These are phyloP conservation scores for Dascillus cervinus DNA, from an alignment of 2,888 invertebrate species.

Conservation along the genomic window DNA sequence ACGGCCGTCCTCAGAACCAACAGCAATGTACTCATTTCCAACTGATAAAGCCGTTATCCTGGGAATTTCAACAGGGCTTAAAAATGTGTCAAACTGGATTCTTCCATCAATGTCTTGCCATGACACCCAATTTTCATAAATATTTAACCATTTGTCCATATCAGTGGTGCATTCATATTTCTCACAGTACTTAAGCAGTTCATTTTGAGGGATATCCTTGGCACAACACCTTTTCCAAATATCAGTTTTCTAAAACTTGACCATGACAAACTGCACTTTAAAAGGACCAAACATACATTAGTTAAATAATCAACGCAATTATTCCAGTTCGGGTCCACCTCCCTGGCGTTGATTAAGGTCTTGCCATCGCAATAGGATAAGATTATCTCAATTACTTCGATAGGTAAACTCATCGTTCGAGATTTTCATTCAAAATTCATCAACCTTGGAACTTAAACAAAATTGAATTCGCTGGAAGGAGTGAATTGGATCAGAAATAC, in stretches of 20 bases:
- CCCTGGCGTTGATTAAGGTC: slow-evolving; percentile 32
- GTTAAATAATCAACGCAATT: slow-evolving; percentile 32
- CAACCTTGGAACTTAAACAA: no score
- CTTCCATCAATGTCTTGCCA: slow-evolving; percentile 31
- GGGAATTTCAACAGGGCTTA: slow-evolving; percentile 31
- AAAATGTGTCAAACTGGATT: slow-evolving; percentile 30
- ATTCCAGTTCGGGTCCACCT: slow-evolving; percentile 28
- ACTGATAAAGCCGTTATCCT: slow-evolving; percentile 35
- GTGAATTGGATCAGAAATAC: no score
- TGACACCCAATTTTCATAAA: slow-evolving; percentile 35
- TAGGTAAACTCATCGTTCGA: slow-evolving; percentile 32
- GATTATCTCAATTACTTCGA: slow-evolving; percentile 37
- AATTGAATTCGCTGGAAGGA: no score
- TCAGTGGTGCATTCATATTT: slow-evolving; percentile 26
- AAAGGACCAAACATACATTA: slow-evolving; percentile 24
- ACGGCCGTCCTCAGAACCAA: slow-evolving; percentile 37
- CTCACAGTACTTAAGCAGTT: slow-evolving; percentile 33
- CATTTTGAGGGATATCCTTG: slow-evolving; percentile 35
- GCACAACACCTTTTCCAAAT: slow-evolving; percentile 37
- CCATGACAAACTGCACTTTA: neutral
- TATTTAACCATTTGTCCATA: slow-evolving; percentile 30
- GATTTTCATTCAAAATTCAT: no score
- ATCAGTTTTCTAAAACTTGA: slow-evolving; percentile 28
- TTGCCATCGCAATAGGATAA: slow-evolving; percentile 35
- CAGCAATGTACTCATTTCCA: slow-evolving; percentile 33